These are phyloP conservation scores for Idaea aversata DNA, from an alignment of 2,888 invertebrate genomes.

Conservation along the genomic window DNA sequence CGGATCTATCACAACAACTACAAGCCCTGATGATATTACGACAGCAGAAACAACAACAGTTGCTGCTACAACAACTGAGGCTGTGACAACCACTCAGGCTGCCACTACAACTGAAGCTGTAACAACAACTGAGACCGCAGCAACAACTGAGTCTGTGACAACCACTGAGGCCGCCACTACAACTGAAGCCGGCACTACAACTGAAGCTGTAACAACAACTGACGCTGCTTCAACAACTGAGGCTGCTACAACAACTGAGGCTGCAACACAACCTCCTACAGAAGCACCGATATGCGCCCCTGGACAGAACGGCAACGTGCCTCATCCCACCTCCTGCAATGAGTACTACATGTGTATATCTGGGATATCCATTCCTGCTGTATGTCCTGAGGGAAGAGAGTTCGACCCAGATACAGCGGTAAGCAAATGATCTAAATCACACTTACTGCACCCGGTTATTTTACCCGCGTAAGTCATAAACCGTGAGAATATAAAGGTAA, in stretches of 20 bases:
- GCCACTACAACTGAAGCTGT: background rate
- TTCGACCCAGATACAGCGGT: conserved; percentile 33
- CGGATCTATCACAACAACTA: too few relatives aligned
- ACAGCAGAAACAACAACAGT: background rate
- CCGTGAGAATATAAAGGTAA: too few relatives aligned
- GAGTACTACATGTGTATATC: conserved; percentile 33
- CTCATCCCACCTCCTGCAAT: conserved; percentile 13
- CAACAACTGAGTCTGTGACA: background rate
- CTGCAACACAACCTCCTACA: conserved; percentile 14
- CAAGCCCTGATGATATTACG: background rate
- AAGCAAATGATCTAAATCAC: too few relatives aligned
- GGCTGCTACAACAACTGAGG: conserved; percentile 2
- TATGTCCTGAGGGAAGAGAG: conserved; percentile 39
- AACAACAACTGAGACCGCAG: background rate
- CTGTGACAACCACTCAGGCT: background rate
- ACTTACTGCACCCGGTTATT: too few relatives aligned
- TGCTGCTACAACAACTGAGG: background rate
- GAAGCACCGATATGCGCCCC: conserved; percentile 31
- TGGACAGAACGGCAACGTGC: conserved; percentile 35
- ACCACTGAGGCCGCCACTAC: background rate
- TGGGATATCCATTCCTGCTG: conserved; percentile 28
- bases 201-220: background rate
- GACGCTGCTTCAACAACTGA: conserved; percentile 1
- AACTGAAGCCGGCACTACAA: conserved; percentile 2
- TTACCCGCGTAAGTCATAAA: too few relatives aligned